A percentile compares a stretch with the other conserved stretches of the same genome.
Conservation (phyloP, 2,113 vertebrate species). For the Myanophis thanlyinensis region DNA sequence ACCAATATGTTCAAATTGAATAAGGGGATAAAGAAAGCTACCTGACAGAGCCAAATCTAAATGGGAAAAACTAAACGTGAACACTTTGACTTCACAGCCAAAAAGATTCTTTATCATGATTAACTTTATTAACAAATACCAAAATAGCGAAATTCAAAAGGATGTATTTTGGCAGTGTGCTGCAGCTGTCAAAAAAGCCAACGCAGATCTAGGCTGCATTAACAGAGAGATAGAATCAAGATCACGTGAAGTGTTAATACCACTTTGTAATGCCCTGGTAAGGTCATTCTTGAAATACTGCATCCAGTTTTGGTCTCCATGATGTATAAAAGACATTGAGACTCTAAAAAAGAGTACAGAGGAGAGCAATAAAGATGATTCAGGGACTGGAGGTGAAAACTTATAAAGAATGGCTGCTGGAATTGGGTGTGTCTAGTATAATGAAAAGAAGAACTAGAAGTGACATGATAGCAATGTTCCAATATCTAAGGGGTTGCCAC, state of each 20-base stretch:
- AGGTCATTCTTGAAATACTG: not conserved
- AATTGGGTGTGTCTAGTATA: not conserved
- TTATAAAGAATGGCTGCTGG: not conserved
- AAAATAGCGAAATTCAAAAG: not conserved
- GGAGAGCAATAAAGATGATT: not conserved
- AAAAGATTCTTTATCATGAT: not conserved
- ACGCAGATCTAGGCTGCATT: not conserved
- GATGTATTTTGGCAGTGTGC: not conserved
- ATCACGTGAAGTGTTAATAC: not conserved
- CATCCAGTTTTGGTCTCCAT: not conserved
- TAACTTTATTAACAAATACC: not conserved
- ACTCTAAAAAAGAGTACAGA: not conserved
- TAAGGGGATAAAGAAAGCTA: constrained; percentile 6
- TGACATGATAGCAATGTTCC: not conserved
- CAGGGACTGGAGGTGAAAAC: not conserved
- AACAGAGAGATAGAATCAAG: not conserved
- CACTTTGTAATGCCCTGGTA: not conserved
- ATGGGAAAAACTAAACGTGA: not conserved
- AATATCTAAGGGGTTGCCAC: not conserved
- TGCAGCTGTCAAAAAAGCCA: not conserved
- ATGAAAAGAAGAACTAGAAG: not conserved
- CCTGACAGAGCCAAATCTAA: not conserved
- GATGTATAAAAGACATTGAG: not conserved
- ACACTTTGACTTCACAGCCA: not conserved
- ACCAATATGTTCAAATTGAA: constrained; percentile 20